phyloP scores from a whole-genome alignment of 2,888 invertebrate species.

The Eupeodes latifasciatus region DNA sequence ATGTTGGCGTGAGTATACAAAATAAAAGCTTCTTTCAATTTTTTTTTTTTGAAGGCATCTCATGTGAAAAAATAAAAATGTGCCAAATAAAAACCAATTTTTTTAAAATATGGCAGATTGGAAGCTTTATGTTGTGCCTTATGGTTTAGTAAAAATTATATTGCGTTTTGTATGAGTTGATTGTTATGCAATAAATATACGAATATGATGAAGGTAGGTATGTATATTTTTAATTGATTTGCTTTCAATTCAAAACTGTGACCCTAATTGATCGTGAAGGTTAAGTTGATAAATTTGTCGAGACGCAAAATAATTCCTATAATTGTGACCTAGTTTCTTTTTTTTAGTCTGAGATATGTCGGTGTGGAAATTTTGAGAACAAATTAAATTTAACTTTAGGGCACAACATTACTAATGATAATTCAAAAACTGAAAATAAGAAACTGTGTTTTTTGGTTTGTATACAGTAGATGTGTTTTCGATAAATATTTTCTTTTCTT shows the following conservation, averaged over 20 bases:
- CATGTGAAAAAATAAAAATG: conserved; percentile 44
- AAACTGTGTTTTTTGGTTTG: too few species aligned
- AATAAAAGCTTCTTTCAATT: conserved; percentile 19
- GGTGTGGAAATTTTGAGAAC: too few species aligned
- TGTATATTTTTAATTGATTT: conserved; percentile 45
- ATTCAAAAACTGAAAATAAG: too few species aligned
- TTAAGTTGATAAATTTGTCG: background rate
- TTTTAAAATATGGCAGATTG: conserved; percentile 37
- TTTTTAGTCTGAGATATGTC: background rate
- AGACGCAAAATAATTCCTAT: background rate
- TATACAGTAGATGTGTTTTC: too few species aligned
- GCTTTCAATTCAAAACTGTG: conserved; percentile 23
- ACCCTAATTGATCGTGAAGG: conserved; percentile 51
- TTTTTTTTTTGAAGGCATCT: background rate
- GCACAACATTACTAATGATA: too few species aligned
- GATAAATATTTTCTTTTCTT: too few species aligned
- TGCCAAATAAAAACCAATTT: conserved; percentile 26
- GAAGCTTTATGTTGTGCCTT: conserved; percentile 15
- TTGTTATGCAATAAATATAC: conserved; percentile 22
- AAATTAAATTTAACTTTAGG: too few species aligned
- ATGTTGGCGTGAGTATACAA: conserved; percentile 18
- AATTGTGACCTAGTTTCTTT: conserved; percentile 5
- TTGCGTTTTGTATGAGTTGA: conserved; percentile 20
- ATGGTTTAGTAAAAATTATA: conserved; percentile 32
- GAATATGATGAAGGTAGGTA: conserved; percentile 6